Evolutionary conservation across 2,888 invertebrate species (phyloP).

Genomic region (Macrosiphum euphorbiae): DNA sequence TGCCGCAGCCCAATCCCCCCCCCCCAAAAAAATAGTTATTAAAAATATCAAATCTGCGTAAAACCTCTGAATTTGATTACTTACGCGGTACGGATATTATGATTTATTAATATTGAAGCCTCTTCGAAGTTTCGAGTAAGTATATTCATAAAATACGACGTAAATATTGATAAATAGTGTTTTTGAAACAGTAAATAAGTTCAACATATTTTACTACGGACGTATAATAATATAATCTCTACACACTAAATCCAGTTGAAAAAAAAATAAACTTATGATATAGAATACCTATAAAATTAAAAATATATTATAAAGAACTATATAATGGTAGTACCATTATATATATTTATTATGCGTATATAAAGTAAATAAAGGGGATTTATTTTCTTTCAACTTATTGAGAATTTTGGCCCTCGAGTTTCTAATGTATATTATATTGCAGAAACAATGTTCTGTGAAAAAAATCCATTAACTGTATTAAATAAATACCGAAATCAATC

Average conservation of each 20-base stretch:
- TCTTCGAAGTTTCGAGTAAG: not conserved
- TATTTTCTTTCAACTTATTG: constrained; percentile 6
- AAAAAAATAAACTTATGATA: not conserved
- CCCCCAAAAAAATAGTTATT: too few relatives aligned
- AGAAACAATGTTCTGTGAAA: not conserved
- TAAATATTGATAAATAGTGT: not conserved
- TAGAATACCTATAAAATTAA: not conserved
- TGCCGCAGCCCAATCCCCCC: not conserved
- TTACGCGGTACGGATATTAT: not conserved
- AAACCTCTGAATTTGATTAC: not conserved
- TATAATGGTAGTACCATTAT: not conserved
- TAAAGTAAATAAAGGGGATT: not conserved
- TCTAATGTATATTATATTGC: not conserved
- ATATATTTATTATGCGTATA: not conserved
- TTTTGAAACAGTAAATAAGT: not conserved
- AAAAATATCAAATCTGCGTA: not conserved
- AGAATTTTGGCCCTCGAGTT: not conserved
- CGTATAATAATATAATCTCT: not conserved
- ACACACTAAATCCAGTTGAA: not conserved
- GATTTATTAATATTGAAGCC: not conserved
- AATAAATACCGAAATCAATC: not conserved
- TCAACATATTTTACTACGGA: too few relatives aligned
- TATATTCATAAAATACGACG: not conserved
- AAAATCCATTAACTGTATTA: constrained; percentile 34
- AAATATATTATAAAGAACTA: too few relatives aligned